Evolutionary conservation across 2,113 vertebrate species (phyloP).

Genomic region (Pteronura brasiliensis): DNA sequence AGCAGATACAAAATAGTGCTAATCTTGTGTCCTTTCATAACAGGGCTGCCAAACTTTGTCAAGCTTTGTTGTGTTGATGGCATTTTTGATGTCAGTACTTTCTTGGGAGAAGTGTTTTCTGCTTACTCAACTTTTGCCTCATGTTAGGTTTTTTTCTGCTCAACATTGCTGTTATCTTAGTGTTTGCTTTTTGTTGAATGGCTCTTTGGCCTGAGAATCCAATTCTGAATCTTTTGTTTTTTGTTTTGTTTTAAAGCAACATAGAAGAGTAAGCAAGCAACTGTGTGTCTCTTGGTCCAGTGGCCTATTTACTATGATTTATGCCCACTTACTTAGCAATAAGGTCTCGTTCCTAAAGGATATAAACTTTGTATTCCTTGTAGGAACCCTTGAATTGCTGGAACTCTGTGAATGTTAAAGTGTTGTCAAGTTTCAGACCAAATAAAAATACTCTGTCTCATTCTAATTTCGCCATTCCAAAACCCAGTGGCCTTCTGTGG

Average conservation of each 20-base stretch:
- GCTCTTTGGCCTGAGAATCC: constrained; percentile 36
- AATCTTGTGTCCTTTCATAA: neutral
- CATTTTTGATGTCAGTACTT: constrained; percentile 49
- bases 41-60: neutral
- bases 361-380: neutral
- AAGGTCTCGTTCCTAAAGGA: constrained; percentile 4
- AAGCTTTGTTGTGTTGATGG: neutral
- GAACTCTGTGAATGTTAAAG: neutral
- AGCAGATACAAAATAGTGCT: neutral
- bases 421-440: constrained; percentile 3
- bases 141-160: constrained; percentile 34
- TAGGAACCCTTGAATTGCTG: neutral
- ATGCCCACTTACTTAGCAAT: neutral
- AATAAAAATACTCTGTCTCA: constrained; percentile 16
- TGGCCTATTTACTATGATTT: constrained; percentile 30
- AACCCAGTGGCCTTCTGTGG: neutral
- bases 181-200: neutral
- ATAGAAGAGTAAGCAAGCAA: neutral
- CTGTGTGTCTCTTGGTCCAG: neutral
- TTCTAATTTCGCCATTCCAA: constrained; percentile 22
- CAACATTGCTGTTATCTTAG: constrained; percentile 53
- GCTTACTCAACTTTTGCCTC: constrained; percentile 64
- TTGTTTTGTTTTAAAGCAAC: neutral
- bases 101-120: constrained; percentile 42
- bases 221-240: neutral